Base-by-base conservation (phyloP, 2,113 vertebrate genomes). In the Todiramphus saurophagus region DNA sequence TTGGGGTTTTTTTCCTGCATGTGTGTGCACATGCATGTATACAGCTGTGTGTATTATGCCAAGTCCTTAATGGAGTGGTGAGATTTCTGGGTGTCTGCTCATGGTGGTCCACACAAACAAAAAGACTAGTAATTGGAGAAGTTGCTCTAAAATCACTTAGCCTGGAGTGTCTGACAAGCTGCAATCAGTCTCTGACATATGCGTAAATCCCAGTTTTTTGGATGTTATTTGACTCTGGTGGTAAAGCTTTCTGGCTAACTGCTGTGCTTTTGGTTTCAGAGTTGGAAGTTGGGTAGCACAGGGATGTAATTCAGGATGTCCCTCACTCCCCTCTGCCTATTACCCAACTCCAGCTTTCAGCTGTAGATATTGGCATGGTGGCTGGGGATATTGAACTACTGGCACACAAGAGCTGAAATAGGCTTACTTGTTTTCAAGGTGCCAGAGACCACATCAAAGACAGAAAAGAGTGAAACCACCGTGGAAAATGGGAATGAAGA, bases 51-150 rank as follows among this genome's bases (percentile, higher is more conserved):
- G 39, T 91, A 48, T 77, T 89, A 87, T 94, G 90, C 80, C 73
- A 92, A 93, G 72, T 91, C 79, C 90, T 94, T 95, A 90, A 90
- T 92, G 70, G 56, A 91, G 89, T 78, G 28, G 13, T 93, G 95
- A 94, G 93, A 93, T 93, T 85, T 93, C 86, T 87, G 68, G 53
- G 82, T 72, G 77, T 90, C 89, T 96, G 56, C 67, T 93, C 94
- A 30, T 75, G 80, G 94, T 94, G 96, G 96, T 96, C 96, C 84
- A 74, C 73, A 76, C 63, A 70, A 75, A 73, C 60, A 94, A 88
- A 63, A 90, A 81, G 92, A 74, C 68, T 93, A 93, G 97, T 98
- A 98, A 98, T 98, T 97, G 90, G 96, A 98, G 98, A 98, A 98
- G 98, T 98, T 97, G 97, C 97, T 97, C 90, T 91, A 94, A 97